Percentiles rank a stretch among this genome's conserved stretches.
Conservation (phyloP, 1,140 invertebrate genomes). For the Brevipalpus yothersi region DNA sequence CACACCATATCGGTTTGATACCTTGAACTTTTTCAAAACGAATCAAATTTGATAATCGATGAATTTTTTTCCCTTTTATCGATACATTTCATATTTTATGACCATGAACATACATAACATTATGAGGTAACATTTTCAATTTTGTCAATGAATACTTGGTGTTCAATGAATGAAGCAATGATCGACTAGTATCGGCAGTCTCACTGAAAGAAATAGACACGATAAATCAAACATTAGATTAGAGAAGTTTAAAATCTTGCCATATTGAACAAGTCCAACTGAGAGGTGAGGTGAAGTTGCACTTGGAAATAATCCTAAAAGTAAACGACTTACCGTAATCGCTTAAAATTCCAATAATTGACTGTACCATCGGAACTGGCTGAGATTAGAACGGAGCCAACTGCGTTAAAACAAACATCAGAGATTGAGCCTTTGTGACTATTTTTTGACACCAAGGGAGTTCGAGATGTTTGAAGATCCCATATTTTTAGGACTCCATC, state of each 20-base stretch:
- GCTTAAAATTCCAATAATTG: conserved; percentile 3
- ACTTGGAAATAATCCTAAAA: not conserved
- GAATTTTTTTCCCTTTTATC: not conserved
- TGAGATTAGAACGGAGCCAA: not conserved
- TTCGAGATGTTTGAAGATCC: conserved; percentile 17
- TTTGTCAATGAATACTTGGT: not conserved
- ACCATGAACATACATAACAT: not conserved
- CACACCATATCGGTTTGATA: not conserved
- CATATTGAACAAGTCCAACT: not conserved
- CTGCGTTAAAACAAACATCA: not conserved
- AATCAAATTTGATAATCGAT: not conserved
- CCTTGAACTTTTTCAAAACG: not conserved
- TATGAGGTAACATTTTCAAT: not conserved
- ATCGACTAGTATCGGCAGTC: not conserved
- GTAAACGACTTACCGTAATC: not conserved
- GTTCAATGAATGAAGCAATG: not conserved
- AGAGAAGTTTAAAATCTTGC: not conserved
- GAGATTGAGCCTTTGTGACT: not conserved
- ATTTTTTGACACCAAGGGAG: not conserved
- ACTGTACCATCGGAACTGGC: not conserved
- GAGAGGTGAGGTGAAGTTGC: not conserved
- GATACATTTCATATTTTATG: not conserved
- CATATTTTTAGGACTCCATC: conserved; percentile 19
- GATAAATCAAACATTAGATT: not conserved
- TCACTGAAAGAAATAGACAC: not conserved